Base-by-base conservation (phyloP, 2,888 invertebrate genomes). In the Eilema caniola region DNA sequence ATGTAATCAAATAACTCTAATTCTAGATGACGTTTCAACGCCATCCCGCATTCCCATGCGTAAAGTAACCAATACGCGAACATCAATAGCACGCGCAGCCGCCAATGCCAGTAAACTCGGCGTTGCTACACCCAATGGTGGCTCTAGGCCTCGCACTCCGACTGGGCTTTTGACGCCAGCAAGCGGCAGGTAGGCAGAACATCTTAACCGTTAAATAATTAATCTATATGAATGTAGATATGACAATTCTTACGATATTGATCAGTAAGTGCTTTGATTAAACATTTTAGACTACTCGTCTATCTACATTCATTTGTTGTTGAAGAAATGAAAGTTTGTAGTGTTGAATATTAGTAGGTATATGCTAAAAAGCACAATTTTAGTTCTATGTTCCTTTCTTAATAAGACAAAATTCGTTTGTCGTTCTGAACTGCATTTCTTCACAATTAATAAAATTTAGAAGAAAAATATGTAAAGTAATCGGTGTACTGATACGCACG, bases 41-140 rank as follows among this genome's bases (percentile, higher is more conserved):
- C 98, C 97, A 75, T 97, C 98, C 79, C 97, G 98, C 88, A 98
- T 98, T 90, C 98, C 98, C 74, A 96, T 96, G 94, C 96, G 97
- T 73, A 96, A 97, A 90, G 95, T 96, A 65, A 96, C 96, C 33
- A 97, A 97, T 72, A 89, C 96, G 88, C 83, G 92, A 84, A 85
- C 96, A 85, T 88, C 96, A 85, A 86, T 95, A 76, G 95, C 96
- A 73, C 89, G 96, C 77, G 95, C 96, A 78, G 96, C 97, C 47
- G 96, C 96, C 47, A 93, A 94, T n/a, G 96, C 97, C 47, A 96
- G 95, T 74, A 95, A 96, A 79, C 94, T 96, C 14, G 95, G 96
- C 72, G 95, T 96, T 75, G 83, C 88, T 28, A 95, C 96, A 53
- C 95, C 96, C 76, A 96, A 97, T 86, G 96, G 97, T 82, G 92